Conservation (phyloP, 92 coral and sea anemone species). For the Zoanthus sansibaricus region DNA sequence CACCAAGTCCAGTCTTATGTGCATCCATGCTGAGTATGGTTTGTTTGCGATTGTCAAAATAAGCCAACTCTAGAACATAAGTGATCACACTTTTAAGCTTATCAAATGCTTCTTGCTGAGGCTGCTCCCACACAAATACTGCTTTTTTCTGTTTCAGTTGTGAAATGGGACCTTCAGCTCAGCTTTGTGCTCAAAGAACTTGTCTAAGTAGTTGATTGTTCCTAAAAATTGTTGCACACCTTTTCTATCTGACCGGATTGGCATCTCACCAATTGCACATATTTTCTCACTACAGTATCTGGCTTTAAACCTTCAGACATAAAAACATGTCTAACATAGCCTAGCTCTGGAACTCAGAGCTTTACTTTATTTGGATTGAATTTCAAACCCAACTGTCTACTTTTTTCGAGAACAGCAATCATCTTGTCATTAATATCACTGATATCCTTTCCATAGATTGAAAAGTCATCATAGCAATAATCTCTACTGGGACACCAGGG, state of each 20-base stretch:
- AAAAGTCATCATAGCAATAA: slow-evolving; percentile 61
- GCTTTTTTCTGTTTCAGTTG: slow-evolving; percentile 46
- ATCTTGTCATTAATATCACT: slow-evolving; percentile 32
- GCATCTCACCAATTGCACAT: slow-evolving; percentile 10
- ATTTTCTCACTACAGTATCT: too few relatives aligned
- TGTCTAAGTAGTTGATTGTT: slow-evolving; percentile 64
- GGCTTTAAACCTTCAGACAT: too few relatives aligned
- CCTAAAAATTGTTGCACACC: slow-evolving; percentile 1
- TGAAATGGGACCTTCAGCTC: slow-evolving; percentile 49
- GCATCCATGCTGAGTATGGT: slow-evolving; percentile 58
- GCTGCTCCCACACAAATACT: slow-evolving; percentile 55
- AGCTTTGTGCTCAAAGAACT: slow-evolving; percentile 65
- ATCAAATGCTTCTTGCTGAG: slow-evolving; percentile 55
- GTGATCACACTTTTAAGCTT: slow-evolving; percentile 19
- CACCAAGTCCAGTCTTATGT: slow-evolving; percentile 57
- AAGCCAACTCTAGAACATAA: slow-evolving; percentile 37
- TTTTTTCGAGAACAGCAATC: slow-evolving; percentile 11
- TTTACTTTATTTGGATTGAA: slow-evolving; percentile 26
- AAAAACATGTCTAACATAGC: too few relatives aligned
- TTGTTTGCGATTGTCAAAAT: slow-evolving; percentile 31
- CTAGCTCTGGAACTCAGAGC: too few relatives aligned
- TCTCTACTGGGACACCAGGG: slow-evolving; percentile 57
- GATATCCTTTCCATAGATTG: slow-evolving; percentile 49
- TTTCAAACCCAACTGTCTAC: slow-evolving; percentile 57
- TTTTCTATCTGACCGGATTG: too few relatives aligned